These are phyloP conservation scores for Gryllus longicercus DNA, from an alignment of 2,888 invertebrate species.

Conservation along the genomic window DNA sequence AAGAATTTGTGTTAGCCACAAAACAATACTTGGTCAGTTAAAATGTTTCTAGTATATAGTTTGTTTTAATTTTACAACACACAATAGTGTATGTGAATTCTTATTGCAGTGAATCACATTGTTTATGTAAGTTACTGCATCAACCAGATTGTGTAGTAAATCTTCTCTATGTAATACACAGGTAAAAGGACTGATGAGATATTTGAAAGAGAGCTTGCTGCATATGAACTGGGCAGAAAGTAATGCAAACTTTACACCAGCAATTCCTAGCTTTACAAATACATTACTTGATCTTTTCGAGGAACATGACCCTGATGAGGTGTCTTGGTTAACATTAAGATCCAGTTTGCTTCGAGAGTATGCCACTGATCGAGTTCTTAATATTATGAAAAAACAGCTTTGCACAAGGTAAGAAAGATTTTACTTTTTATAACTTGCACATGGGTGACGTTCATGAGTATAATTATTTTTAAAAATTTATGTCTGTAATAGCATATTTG, in stretches of 20 bases:
- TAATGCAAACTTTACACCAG: constrained; percentile 32
- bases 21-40: neutral
- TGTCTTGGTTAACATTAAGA: constrained; percentile 53
- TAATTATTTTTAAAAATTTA: too few relatives aligned
- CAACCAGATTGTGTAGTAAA: too few relatives aligned
- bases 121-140: neutral
- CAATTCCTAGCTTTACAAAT: constrained; percentile 43
- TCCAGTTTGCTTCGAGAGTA: constrained; percentile 55
- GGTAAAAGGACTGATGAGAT: constrained; percentile 38
- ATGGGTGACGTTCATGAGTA: too few relatives aligned
- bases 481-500: too few relatives aligned
- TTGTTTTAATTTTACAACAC: too few relatives aligned
- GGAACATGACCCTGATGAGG: constrained; percentile 46
- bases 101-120: constrained; percentile 11
- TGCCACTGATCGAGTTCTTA: constrained; percentile 54
- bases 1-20: neutral
- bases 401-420: constrained; percentile 29
- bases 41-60: neutral
- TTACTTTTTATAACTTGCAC: too few relatives aligned
- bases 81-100: neutral
- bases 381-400: constrained; percentile 45
- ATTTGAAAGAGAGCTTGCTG: constrained; percentile 38
- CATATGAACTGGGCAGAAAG: constrained; percentile 30
- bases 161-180: neutral
- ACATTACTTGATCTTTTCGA: constrained; percentile 48